These are phyloP conservation scores for Oceanites oceanicus DNA, from an alignment of 2,113 vertebrate species.

Conservation along the genomic window DNA sequence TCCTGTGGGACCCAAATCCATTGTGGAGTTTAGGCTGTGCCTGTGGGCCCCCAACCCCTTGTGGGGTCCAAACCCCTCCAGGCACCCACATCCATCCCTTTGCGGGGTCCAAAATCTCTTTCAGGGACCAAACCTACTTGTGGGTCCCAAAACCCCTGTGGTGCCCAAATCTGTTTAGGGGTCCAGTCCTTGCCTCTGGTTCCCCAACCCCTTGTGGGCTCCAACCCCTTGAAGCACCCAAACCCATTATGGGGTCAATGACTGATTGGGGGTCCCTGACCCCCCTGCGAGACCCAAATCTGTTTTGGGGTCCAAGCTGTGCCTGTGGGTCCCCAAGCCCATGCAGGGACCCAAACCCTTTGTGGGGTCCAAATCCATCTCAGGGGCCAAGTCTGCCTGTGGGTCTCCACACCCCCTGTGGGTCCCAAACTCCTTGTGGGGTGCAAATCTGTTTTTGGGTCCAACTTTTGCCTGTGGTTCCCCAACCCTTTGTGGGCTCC, in stretches of 20 bases:
- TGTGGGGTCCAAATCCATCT: neutral
- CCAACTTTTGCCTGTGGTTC: no score
- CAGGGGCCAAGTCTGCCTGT: neutral
- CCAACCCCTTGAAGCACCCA: neutral
- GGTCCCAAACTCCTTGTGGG: no score
- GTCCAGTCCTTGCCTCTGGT: neutral
- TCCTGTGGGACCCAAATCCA: neutral
- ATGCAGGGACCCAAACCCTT: neutral
- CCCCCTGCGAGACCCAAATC: no score
- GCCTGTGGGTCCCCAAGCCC: neutral
- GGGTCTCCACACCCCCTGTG: no score
- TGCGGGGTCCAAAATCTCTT: neutral
- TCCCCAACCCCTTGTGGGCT: accelerated
- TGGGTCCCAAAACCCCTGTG: neutral
- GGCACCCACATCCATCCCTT: neutral
- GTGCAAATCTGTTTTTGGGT: no score
- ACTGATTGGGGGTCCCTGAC: no score
- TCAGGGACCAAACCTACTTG: no score
- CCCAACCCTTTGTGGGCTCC: no score
- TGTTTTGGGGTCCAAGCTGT: neutral
- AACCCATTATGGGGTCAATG: neutral
- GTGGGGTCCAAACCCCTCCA: neutral
- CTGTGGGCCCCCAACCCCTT: accelerated
- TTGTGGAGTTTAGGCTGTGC: no score
- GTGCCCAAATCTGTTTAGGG: neutral